Percentiles rank a stretch among this genome's conserved stretches.
Conservation (phyloP, 2,797 vertebrate genomes). For the Lutra lutra region DNA sequence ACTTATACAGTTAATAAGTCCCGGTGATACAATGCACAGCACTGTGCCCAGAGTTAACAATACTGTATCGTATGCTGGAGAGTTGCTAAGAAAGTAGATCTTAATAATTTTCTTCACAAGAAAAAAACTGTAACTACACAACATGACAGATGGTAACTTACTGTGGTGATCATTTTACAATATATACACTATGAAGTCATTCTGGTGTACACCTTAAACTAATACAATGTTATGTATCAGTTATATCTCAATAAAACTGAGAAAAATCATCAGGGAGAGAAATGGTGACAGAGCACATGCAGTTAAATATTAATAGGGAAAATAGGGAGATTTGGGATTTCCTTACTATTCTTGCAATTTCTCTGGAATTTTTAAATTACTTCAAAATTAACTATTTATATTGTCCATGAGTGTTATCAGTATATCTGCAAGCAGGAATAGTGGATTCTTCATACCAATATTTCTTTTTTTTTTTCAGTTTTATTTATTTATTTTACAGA, state of each 20-base stretch:
- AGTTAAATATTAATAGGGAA: neutral
- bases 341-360: neutral
- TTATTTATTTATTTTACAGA: too few species aligned
- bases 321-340: neutral
- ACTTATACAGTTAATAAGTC: neutral
- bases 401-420: neutral
- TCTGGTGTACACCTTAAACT: neutral
- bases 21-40: neutral
- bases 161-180: neutral
- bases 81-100: neutral
- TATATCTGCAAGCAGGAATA: neutral
- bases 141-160: neutral
- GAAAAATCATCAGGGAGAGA: neutral
- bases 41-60: neutral
- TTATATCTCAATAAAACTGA: neutral
- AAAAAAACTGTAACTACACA: neutral
- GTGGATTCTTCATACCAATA: neutral
- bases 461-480: neutral
- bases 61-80: neutral
- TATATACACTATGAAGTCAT: neutral
- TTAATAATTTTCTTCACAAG: neutral
- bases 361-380: neutral
- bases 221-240: neutral
- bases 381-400: slow-evolving; percentile 20
- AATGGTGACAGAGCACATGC: neutral